A percentile compares a stretch with the other conserved stretches of the same genome.
These are phyloP conservation scores for Hartigia nigra DNA, from an alignment of 2,888 invertebrate species.

Conservation along the genomic window DNA sequence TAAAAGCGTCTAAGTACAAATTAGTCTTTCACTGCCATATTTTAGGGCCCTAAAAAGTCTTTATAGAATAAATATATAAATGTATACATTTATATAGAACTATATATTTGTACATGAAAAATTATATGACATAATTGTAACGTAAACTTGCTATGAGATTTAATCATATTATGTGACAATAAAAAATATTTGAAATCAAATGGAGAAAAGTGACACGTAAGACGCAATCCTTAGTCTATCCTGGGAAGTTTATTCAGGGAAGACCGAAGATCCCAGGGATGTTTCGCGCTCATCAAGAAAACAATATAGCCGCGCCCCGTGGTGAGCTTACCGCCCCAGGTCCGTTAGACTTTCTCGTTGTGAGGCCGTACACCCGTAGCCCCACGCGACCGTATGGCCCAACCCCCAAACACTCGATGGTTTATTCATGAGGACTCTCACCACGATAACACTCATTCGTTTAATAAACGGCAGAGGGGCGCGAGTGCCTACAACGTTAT, in stretches of 20 bases:
- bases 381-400: slow-evolving; percentile 34
- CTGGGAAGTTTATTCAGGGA: too few species aligned
- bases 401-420: slow-evolving; percentile 62
- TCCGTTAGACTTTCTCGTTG: slow-evolving; percentile 41
- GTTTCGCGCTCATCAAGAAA: slow-evolving; percentile 64
- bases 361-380: slow-evolving; percentile 39
- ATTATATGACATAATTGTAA: too few species aligned
- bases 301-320: slow-evolving; percentile 64
- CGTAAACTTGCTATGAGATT: too few species aligned
- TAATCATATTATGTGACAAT: too few species aligned
- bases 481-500: slow-evolving; percentile 49
- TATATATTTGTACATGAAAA: too few species aligned
- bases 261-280: slow-evolving; percentile 33
- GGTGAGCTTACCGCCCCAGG: slow-evolving; percentile 56
- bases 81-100: slow-evolving; percentile 10
- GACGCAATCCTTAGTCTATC: too few species aligned
- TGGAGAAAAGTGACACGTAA: too few species aligned
- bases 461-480: slow-evolving; percentile 61
- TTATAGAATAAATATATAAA: too few species aligned
- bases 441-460: slow-evolving; percentile 65
- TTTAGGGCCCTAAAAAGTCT: too few species aligned
- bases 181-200: too few species aligned
- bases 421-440: slow-evolving; percentile 64
- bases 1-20: too few species aligned
- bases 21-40: too few species aligned